These are phyloP conservation scores for Hanleya hanleyi DNA, from an alignment of 2,888 invertebrate species.

Conservation along the genomic window DNA sequence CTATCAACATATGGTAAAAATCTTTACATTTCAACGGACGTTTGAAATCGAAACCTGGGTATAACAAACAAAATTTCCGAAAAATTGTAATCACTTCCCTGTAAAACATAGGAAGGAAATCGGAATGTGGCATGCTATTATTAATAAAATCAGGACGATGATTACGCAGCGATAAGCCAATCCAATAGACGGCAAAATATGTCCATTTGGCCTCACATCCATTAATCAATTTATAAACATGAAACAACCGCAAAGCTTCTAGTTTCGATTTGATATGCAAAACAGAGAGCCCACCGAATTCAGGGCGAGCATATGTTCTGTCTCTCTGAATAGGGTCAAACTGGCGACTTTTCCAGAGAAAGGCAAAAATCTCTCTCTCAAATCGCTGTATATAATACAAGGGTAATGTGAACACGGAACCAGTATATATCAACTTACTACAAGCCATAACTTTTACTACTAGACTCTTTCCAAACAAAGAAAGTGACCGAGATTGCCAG, in stretches of 20 bases:
- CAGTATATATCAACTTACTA: neutral
- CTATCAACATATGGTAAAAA: neutral
- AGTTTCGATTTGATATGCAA: neutral
- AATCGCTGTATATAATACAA: neutral
- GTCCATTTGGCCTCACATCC: neutral
- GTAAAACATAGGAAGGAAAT: neutral
- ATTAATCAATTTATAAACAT: constrained; percentile 4
- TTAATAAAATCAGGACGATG: neutral
- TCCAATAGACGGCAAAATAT: neutral
- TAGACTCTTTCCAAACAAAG: neutral
- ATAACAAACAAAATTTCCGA: neutral
- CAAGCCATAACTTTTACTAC: neutral
- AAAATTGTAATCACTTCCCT: neutral
- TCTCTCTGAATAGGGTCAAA: neutral
- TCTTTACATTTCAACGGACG: neutral
- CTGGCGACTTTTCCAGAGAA: neutral
- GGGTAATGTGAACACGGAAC: neutral
- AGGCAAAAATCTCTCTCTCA: neutral
- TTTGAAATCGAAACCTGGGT: neutral
- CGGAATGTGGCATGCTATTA: constrained; percentile 6
- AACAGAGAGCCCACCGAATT: neutral
- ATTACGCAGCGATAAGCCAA: neutral
- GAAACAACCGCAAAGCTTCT: neutral
- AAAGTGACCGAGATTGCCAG: neutral
- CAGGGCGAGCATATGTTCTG: neutral